These are phyloP conservation scores for Felis chaus DNA, from an alignment of 2,113 vertebrate genomes.

Conservation along the genomic window DNA sequence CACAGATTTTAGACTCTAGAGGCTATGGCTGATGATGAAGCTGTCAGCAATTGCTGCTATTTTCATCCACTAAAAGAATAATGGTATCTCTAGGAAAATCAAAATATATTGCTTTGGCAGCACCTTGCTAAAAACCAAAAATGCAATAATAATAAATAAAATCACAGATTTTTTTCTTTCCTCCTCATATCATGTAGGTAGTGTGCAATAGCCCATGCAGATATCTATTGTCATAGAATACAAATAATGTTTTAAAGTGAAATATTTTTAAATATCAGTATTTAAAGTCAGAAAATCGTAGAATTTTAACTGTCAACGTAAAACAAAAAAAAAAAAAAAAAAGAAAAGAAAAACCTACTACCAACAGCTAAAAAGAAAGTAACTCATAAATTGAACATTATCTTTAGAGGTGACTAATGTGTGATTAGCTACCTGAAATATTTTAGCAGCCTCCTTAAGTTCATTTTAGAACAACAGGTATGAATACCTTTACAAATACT, in stretches of 20 bases:
- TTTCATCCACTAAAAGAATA: conserved; percentile 64
- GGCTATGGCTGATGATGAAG: conserved; percentile 66
- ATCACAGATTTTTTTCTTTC: not conserved
- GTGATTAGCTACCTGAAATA: not conserved
- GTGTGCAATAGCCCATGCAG: conserved; percentile 42
- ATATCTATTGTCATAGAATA: conserved; percentile 66
- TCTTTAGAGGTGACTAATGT: not conserved
- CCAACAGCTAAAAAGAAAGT: not conserved
- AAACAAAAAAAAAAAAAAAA: not conserved
- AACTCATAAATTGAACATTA: not conserved
- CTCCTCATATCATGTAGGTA: conserved; percentile 25
- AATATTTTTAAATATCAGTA: not conserved
- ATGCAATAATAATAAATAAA: conserved; percentile 44
- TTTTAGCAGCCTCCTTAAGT: not conserved
- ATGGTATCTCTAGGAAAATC: conserved; percentile 65
- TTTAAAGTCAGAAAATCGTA: conserved; percentile 17
- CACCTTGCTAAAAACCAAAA: conserved; percentile 58
- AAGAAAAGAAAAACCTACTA: not conserved
- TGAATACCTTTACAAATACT: not conserved
- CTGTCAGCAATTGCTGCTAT: conserved; percentile 66
- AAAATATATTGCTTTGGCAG: conserved; percentile 57
- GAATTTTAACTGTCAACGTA: not conserved
- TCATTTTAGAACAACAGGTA: not conserved
- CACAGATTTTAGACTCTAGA: conserved; percentile 74
- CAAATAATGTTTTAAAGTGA: not conserved